A percentile compares a stretch with the other conserved stretches of the same genome.
These are phyloP conservation scores for Drosophila bipectinata DNA, from an alignment of 1,140 invertebrate species.

Conservation along the genomic window DNA sequence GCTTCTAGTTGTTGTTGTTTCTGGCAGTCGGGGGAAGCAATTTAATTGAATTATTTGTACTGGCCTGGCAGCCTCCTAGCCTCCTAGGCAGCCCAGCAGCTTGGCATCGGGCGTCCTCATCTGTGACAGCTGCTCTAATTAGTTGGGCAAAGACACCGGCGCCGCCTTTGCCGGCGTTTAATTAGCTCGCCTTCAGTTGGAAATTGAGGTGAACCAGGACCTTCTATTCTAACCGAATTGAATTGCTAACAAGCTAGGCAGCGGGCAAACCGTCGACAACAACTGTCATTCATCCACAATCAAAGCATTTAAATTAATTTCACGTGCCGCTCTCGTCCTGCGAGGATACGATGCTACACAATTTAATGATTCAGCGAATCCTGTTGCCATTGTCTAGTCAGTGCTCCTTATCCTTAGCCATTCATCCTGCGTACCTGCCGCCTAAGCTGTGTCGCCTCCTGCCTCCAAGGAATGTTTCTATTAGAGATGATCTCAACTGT, in stretches of 20 bases:
- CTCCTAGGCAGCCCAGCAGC: background rate
- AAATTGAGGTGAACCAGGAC: constrained; percentile 61
- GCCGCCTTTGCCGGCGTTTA: constrained; percentile 62
- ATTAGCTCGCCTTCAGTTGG: constrained; percentile 51
- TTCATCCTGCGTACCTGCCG: constrained; percentile 43
- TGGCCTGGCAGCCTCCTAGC: constrained; percentile 20
- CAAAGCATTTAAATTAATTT: constrained; percentile 72
- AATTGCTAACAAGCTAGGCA: constrained; percentile 54
- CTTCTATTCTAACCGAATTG: constrained; percentile 61
- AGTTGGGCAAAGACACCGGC: constrained; percentile 40
- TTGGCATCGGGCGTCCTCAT: constrained; percentile 17
- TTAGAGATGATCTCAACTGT: constrained; percentile 48
- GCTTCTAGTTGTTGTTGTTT: constrained; percentile 10
- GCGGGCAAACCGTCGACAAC: constrained; percentile 27
- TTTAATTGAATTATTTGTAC: constrained; percentile 79
- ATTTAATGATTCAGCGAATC: constrained; percentile 62
- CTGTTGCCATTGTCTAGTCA: constrained; percentile 44
- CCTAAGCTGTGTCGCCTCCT: constrained; percentile 3
- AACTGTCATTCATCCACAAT: constrained; percentile 45
- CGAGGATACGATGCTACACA: constrained; percentile 18
- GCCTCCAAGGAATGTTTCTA: constrained; percentile 19
- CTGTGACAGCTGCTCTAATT: constrained; percentile 75
- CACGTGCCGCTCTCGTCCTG: constrained; percentile 42
- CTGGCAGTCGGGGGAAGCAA: constrained; percentile 39
- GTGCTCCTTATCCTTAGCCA: constrained; percentile 32